Percentiles rank a stretch among this genome's conserved stretches.
phyloP scores from a whole-genome alignment of 2,888 invertebrate species.

The Leptarthrus brevirostris region DNA sequence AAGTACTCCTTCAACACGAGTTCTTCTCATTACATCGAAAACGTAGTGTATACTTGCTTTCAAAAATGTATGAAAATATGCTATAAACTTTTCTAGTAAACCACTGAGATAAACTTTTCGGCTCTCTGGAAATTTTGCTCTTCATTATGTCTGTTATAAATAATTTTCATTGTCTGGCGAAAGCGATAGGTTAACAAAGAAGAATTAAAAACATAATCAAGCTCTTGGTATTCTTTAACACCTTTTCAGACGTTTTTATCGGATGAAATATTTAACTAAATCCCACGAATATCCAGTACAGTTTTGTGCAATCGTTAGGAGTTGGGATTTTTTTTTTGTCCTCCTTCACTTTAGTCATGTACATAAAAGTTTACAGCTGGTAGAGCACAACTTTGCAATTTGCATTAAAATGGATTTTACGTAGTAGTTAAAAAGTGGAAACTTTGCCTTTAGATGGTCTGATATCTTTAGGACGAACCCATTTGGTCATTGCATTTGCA shows the following conservation, averaged over 20 bases:
- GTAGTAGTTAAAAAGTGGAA: slow-evolving; percentile 8
- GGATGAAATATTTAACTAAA: background rate
- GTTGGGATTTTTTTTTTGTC: background rate
- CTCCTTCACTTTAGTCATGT: background rate
- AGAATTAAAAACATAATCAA: no score
- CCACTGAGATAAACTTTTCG: no score
- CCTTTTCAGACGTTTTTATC: background rate
- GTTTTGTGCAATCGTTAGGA: background rate
- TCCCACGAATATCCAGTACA: background rate
- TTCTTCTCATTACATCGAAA: no score
- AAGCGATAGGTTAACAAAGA: no score
- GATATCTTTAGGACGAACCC: background rate
- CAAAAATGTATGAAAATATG: no score
- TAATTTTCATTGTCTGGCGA: no score
- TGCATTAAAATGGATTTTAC: slow-evolving; percentile 18
- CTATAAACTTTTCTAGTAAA: no score
- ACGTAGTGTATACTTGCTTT: no score
- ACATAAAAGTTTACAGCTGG: slow-evolving; percentile 1
- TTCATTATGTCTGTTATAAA: no score
- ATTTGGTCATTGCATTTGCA: slow-evolving; percentile 12
- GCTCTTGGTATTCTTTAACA: background rate
- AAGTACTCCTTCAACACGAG: no score
- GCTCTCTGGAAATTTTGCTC: no score
- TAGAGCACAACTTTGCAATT: background rate
- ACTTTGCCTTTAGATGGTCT: background rate